phyloP scores from a whole-genome alignment of 2,888 invertebrate genomes.

The Callinectes sapidus region DNA sequence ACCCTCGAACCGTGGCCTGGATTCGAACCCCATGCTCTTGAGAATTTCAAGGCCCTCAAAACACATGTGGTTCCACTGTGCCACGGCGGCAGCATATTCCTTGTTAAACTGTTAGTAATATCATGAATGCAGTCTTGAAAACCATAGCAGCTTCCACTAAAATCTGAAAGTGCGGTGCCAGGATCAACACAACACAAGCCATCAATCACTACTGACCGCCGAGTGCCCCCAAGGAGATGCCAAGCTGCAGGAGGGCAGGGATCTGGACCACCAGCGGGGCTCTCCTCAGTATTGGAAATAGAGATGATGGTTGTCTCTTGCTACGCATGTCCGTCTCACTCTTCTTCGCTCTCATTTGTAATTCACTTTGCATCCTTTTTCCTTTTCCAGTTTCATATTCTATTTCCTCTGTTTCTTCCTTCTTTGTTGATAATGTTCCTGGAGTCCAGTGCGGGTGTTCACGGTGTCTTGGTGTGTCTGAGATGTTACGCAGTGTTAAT shows the following conservation, averaged over 20 bases:
- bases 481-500: background rate
- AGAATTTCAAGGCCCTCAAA: no score
- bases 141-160: no score
- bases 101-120: no score
- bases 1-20: no score
- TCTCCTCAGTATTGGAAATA: background rate
- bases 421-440: background rate
- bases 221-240: background rate
- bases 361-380: background rate
- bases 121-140: no score
- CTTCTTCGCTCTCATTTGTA: background rate
- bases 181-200: background rate
- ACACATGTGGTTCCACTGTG: no score
- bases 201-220: background rate
- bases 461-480: background rate
- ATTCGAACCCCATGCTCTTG: no score
- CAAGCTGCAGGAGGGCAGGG: background rate
- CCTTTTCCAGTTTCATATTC: background rate
- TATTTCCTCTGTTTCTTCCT: background rate
- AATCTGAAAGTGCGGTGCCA: no score
- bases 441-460: background rate
- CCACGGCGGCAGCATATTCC: no score
- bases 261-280: slow-evolving; percentile 5
- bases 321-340: background rate
- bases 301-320: background rate